Base-by-base conservation (phyloP, 30 jellyfish, hydroid and myxozoan species). In the Pseudorhiza aurosa region DNA sequence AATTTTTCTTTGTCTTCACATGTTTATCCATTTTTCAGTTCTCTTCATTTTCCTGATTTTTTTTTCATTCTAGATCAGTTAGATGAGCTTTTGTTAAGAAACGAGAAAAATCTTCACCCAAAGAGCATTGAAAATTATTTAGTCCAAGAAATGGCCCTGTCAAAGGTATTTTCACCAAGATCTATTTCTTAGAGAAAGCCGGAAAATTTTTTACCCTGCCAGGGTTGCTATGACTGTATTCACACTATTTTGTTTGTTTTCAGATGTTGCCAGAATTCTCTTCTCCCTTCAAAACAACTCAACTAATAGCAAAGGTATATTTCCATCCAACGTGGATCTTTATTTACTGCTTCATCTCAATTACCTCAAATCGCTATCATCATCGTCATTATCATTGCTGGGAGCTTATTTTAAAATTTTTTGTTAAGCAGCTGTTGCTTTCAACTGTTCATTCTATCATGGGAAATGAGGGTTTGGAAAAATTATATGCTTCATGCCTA, bases 261-360 rank as follows among this genome's bases (percentile, higher is more conserved):
- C 58, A 77, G 89, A 30, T 50, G 57, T 64, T 76, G 6, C 32
- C 81, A 8, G 89, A 60, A n/a, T 77, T 62, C 45, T 17, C 72
- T 10, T 77, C 89, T 12, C 73, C 81, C 31, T 44, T 58, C 47
- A 60, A 26, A 25, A 45, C 32, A 39, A 60, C 89, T 0, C 89
- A 77, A 44, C 64, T 77, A n/a, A 45, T 77, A 58, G 22, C 56
- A 28, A 77, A 77, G 89, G 89, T 77, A 58, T 1, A 11, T 39
- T 33, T 5, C 18, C 26, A 4, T 3, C 26, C 31, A 24, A 42
- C 17, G 9, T 42, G 11, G 15, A 42, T 42, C 55, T 17, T 42
- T 42, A 42, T n/a, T n/a, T 42, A 42, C 55, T 42, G 55, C 11
- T 42, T 49, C 22, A 49, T 15, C 22, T 49, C 19, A 49, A 2